Conservation (phyloP, 1,140 invertebrate genomes). For the Caenorhabditis tropicalis region DNA sequence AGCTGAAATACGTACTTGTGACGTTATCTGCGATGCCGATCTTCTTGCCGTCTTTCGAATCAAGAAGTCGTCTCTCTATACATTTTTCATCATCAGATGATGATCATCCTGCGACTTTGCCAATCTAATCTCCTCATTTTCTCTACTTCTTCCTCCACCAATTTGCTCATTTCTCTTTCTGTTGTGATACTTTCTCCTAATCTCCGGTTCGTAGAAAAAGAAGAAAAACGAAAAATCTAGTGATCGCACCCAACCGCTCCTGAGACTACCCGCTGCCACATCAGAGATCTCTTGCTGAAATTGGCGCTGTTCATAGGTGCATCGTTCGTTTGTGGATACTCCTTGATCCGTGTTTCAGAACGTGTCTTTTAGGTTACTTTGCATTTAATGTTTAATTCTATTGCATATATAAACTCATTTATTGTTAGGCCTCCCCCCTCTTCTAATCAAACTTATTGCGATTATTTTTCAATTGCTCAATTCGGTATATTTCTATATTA, state of each 20-base stretch:
- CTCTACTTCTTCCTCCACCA: background rate
- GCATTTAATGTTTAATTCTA: background rate
- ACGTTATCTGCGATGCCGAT: background rate
- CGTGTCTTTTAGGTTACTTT: conserved; percentile 17
- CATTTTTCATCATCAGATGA: background rate
- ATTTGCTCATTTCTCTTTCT: background rate
- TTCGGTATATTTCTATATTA: background rate
- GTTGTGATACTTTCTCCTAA: conserved; percentile 3
- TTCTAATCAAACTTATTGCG: background rate
- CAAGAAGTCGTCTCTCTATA: background rate
- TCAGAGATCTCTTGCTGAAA: conserved; percentile 13
- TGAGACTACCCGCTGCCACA: background rate
- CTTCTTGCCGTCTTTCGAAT: conserved; percentile 11
- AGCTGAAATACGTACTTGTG: background rate
- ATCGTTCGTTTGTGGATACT: conserved; percentile 20
- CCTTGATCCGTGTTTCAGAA: background rate
- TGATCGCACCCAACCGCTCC: background rate
- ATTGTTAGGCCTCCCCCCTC: background rate
- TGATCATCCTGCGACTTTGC: background rate
- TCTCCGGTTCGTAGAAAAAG: background rate
- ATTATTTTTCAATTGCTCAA: background rate
- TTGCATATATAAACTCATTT: background rate
- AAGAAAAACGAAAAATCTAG: background rate
- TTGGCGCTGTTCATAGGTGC: background rate
- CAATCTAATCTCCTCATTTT: background rate